phyloP scores from a whole-genome alignment of 1,140 invertebrate genomes.

The Penaeus japonicus region DNA sequence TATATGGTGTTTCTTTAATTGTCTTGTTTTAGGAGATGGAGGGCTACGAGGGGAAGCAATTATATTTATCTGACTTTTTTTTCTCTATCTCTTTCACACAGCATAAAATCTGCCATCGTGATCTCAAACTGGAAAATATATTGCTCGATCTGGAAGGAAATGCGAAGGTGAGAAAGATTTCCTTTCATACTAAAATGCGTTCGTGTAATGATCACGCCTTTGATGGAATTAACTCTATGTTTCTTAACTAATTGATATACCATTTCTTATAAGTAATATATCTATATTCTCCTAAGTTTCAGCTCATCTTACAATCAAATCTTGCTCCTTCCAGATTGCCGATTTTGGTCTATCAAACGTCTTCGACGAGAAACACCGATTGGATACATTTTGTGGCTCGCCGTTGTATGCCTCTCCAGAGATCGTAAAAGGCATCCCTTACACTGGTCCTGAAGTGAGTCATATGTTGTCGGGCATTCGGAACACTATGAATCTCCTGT shows the following conservation, averaged over 20 bases:
- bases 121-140: constrained; percentile 99
- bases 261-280: too few relatives aligned
- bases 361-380: constrained; percentile 86
- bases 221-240: too few relatives aligned
- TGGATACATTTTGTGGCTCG: constrained; percentile 97
- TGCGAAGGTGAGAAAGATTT: constrained; percentile 78
- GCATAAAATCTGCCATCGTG: constrained; percentile 97
- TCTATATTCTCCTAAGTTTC: not conserved
- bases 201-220: too few relatives aligned
- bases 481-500: too few relatives aligned
- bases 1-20: too few relatives aligned
- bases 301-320: not conserved
- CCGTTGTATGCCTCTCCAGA: constrained; percentile 98
- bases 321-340: constrained; percentile 77
- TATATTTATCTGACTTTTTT: not conserved
- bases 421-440: constrained; percentile 97
- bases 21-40: too few relatives aligned
- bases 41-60: too few relatives aligned
- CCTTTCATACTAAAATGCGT: not conserved
- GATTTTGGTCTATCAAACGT: constrained; percentile 99
- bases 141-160: constrained; percentile 93
- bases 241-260: too few relatives aligned
- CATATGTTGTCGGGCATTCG: not conserved
- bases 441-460: constrained; percentile 90
- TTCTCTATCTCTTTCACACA: constrained; percentile 62